Percentiles rank a stretch among this genome's conserved stretches.
These are phyloP conservation scores for Calameuta pallipes DNA, from an alignment of 2,888 invertebrate species.

Conservation along the genomic window DNA sequence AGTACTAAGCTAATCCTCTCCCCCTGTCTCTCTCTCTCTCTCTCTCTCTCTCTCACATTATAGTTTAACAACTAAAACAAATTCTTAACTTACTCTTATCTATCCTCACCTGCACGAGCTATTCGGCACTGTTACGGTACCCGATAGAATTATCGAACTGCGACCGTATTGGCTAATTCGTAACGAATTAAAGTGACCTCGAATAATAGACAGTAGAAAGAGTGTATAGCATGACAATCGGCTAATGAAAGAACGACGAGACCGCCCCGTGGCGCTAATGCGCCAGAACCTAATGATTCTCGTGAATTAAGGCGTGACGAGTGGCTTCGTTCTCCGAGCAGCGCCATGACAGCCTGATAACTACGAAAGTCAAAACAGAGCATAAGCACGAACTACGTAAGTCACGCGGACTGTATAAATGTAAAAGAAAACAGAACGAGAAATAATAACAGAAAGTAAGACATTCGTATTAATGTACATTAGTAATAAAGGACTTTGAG, in stretches of 20 bases:
- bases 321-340: background rate
- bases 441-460: background rate
- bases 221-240: background rate
- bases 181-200: background rate
- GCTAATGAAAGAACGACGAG: background rate
- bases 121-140: background rate
- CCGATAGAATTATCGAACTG: background rate
- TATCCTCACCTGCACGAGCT: background rate
- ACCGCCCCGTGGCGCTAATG: background rate
- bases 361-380: background rate
- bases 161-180: background rate
- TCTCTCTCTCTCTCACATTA: background rate
- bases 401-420: background rate
- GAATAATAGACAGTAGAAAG: background rate
- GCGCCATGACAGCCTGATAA: background rate
- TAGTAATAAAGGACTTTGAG: background rate
- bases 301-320: background rate
- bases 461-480: background rate
- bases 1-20: background rate
- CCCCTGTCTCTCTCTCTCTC: background rate
- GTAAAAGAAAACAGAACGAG: background rate
- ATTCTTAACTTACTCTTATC: background rate
- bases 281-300: background rate
- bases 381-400: background rate
- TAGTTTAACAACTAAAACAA: background rate